Evolutionary conservation across 2,113 vertebrate species (phyloP).

Genomic region (Solenodon paradoxus): DNA sequence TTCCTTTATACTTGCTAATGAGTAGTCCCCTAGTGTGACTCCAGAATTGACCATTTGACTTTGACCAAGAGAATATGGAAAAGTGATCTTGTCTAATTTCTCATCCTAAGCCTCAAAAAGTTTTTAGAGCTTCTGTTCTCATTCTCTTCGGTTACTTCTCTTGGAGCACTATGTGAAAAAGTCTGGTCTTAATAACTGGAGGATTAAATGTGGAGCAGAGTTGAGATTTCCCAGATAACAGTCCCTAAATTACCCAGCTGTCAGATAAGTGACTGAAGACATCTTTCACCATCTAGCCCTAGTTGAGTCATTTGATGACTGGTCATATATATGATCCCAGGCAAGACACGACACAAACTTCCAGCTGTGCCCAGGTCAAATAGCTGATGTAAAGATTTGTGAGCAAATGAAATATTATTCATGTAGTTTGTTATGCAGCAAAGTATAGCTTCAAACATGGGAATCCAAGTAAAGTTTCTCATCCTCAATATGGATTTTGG

Average conservation of each 20-base stretch:
- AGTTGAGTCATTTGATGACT: not conserved
- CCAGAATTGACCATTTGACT: not conserved
- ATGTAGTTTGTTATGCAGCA: not conserved
- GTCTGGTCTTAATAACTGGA: not conserved
- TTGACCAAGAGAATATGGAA: not conserved
- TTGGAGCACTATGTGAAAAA: not conserved
- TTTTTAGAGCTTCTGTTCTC: not conserved
- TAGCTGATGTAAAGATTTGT: not conserved
- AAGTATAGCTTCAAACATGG: not conserved
- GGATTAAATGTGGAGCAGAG: not conserved
- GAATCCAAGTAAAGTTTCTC: not conserved
- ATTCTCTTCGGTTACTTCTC: not conserved
- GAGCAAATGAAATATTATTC: not conserved
- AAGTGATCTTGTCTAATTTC: not conserved
- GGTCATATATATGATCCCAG: not conserved
- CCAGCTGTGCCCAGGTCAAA: not conserved
- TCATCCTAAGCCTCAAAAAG: not conserved
- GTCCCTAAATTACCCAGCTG: not conserved
- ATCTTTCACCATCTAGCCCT: not conserved
- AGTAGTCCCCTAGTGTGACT: not conserved
- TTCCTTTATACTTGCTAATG: not conserved
- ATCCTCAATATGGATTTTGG: not conserved
- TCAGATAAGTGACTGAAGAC: not conserved
- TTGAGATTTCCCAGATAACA: not conserved
- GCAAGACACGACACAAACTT: not conserved